Conservation (phyloP, 23 tunicate species). For the Trididemnum nubilum region DNA sequence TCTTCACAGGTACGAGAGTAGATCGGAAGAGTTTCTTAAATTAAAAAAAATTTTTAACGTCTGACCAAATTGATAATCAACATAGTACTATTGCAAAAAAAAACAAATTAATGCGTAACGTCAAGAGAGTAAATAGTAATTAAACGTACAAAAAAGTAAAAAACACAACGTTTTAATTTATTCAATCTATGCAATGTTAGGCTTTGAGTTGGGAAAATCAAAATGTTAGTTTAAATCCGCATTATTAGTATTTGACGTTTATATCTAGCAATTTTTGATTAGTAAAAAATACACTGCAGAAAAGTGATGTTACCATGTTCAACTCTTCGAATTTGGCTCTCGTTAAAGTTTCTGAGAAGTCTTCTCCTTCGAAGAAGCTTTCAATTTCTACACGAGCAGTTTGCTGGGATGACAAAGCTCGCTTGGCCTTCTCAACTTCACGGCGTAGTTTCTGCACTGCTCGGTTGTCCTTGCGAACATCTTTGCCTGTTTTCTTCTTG, state of each 20-base stretch:
- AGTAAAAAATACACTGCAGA: too few relatives aligned
- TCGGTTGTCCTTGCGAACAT: slow-evolving; percentile 81
- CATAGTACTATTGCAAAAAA: neutral
- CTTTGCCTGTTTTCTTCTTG: slow-evolving; percentile 95
- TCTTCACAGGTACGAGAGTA: slow-evolving; percentile 85
- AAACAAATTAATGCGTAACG: neutral
- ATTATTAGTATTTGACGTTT: too few relatives aligned
- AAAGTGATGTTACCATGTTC: slow-evolving; percentile 83
- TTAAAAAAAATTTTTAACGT: neutral
- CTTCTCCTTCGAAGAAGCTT: slow-evolving; percentile 86
- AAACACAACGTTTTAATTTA: too few relatives aligned
- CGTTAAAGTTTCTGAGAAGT: slow-evolving; percentile 93
- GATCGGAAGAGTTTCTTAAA: slow-evolving; percentile 74
- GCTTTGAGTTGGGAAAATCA: neutral
- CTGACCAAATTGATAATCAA: neutral
- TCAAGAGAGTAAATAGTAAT: neutral
- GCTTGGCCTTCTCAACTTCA: slow-evolving; percentile 97
- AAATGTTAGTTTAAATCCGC: neutral
- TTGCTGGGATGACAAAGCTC: slow-evolving; percentile 91
- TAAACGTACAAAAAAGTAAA: neutral
- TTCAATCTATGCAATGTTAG: too few relatives aligned
- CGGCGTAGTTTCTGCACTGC: slow-evolving; percentile 95
- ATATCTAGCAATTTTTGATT: too few relatives aligned
- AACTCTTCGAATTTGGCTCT: slow-evolving; percentile 99
- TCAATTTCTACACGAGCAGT: slow-evolving; percentile 91